These are phyloP conservation scores for Drosophila mimica DNA, from an alignment of 2,888 invertebrate genomes.

Conservation along the genomic window DNA sequence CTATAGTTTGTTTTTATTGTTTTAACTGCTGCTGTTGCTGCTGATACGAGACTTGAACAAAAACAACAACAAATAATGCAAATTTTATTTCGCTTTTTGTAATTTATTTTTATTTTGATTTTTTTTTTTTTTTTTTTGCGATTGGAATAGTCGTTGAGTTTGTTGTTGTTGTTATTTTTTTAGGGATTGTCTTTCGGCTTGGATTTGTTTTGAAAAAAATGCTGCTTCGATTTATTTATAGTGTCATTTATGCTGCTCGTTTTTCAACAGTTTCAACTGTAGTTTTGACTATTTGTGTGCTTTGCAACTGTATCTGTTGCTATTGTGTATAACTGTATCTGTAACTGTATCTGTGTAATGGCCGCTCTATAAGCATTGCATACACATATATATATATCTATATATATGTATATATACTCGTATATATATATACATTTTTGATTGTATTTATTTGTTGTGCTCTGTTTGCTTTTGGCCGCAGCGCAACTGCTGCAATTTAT, in stretches of 20 bases:
- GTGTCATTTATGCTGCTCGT: conserved; percentile 61
- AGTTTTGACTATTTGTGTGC: conserved; percentile 17
- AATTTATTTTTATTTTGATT: conserved; percentile 27
- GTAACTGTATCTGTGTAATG: conserved; percentile 45
- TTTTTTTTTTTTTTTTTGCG: conserved; percentile 15
- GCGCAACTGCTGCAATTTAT: conserved; percentile 75
- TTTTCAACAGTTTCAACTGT: conserved; percentile 27
- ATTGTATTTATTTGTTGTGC: conserved; percentile 61
- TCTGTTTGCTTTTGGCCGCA: conserved; percentile 36
- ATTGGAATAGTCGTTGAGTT: conserved; percentile 22
- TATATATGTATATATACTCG: neutral
- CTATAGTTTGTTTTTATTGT: conserved; percentile 21
- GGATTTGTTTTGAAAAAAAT: conserved; percentile 64
- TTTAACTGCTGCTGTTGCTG: conserved; percentile 34
- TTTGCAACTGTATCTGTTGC: conserved; percentile 19
- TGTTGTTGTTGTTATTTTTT: conserved; percentile 16
- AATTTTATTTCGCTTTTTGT: conserved; percentile 72
- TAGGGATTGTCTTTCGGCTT: conserved; percentile 37
- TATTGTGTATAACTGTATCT: conserved; percentile 24
- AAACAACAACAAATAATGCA: conserved; percentile 66
- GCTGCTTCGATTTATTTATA: conserved; percentile 73
- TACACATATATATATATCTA: no score
- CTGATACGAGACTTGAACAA: conserved; percentile 60
- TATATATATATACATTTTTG: conserved; percentile 37
- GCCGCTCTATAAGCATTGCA: conserved; percentile 31